Evolutionary conservation across 2,888 invertebrate genomes (phyloP).

Genomic region (Drosophila bunnanda): DNA sequence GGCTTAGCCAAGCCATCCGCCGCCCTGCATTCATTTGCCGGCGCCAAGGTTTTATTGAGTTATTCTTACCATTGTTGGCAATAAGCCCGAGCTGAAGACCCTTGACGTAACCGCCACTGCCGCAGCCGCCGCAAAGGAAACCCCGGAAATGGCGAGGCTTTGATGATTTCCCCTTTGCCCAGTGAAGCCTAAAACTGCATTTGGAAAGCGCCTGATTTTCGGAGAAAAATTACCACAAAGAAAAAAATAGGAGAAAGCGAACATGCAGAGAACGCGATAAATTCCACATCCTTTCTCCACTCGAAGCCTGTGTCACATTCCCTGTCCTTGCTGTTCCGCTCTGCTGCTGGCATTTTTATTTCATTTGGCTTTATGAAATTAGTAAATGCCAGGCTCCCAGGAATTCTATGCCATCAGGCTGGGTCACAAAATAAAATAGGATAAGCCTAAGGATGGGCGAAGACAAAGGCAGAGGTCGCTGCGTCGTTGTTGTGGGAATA

Average conservation of each 20-base stretch:
- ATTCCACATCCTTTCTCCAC: conserved; percentile 53
- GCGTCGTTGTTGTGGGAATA: conserved; percentile 42
- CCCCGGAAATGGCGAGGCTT: conserved; percentile 39
- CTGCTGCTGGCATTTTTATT: conserved; percentile 63
- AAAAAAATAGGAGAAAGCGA: not conserved
- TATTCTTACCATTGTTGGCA: conserved; percentile 44
- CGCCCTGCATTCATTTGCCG: conserved; percentile 51
- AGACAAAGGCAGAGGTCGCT: conserved; percentile 21
- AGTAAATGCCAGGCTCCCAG: conserved; percentile 52
- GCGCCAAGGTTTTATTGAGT: conserved; percentile 48
- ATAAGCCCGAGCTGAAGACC: conserved; percentile 27
- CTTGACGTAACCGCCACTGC: not conserved
- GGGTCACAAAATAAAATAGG: conserved; percentile 8
- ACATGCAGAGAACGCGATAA: conserved; percentile 56
- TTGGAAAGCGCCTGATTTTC: conserved; percentile 29
- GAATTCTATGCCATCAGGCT: conserved; percentile 39
- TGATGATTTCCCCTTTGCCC: conserved; percentile 44
- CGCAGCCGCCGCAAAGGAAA: conserved; percentile 8
- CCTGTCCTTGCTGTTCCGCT: conserved; percentile 15
- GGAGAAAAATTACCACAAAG: conserved; percentile 2
- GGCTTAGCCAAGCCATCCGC: conserved; percentile 6
- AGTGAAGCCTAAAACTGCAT: conserved; percentile 54
- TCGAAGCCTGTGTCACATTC: conserved; percentile 11
- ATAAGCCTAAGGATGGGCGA: conserved; percentile 8
- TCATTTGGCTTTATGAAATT: conserved; percentile 74